Conservation (phyloP, 1,140 invertebrate species). For the Drosophila teissieri region DNA sequence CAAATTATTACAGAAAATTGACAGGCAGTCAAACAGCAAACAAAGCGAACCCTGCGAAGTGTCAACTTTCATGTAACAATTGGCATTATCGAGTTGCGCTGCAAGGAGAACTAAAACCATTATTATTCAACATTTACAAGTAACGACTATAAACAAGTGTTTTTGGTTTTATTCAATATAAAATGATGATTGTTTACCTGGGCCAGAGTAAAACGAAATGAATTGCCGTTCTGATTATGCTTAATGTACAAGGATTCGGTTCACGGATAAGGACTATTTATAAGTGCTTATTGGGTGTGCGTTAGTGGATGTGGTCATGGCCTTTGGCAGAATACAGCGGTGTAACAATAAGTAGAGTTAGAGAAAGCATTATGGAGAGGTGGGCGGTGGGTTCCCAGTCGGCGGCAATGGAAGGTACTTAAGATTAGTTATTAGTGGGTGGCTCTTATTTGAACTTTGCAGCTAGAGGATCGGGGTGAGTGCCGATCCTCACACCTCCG, state of each 20-base stretch:
- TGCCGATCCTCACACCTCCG: slow-evolving; percentile 75
- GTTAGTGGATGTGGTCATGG: slow-evolving; percentile 52
- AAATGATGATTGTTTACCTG: slow-evolving; percentile 49
- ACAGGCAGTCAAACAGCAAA: slow-evolving; percentile 36
- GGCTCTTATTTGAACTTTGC: slow-evolving; percentile 77
- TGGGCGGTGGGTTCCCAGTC: slow-evolving; percentile 41
- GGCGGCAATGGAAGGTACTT: slow-evolving; percentile 47
- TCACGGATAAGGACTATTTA: slow-evolving; percentile 14
- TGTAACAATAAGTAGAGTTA: slow-evolving; percentile 27
- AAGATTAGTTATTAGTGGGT: slow-evolving; percentile 55
- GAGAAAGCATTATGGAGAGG: slow-evolving; percentile 20
- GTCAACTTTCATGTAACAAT: slow-evolving; percentile 83
- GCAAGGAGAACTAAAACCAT: slow-evolving; percentile 29
- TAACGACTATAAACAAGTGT: slow-evolving; percentile 46
- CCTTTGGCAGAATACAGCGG: slow-evolving; percentile 16
- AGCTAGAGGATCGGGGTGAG: slow-evolving; percentile 43
- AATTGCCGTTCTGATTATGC: slow-evolving; percentile 17
- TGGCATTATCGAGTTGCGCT: slow-evolving; percentile 74
- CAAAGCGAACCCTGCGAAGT: slow-evolving; percentile 49
- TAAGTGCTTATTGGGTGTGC: slow-evolving; percentile 1
- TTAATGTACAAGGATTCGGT: slow-evolving; percentile 28
- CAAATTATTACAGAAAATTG: slow-evolving; percentile 76
- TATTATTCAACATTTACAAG: slow-evolving; percentile 17
- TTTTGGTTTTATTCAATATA: slow-evolving; percentile 53
- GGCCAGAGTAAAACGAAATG: slow-evolving; percentile 31